These are phyloP conservation scores for Sycophila sp. DNA, from an alignment of 1,140 invertebrate genomes.

Conservation along the genomic window DNA sequence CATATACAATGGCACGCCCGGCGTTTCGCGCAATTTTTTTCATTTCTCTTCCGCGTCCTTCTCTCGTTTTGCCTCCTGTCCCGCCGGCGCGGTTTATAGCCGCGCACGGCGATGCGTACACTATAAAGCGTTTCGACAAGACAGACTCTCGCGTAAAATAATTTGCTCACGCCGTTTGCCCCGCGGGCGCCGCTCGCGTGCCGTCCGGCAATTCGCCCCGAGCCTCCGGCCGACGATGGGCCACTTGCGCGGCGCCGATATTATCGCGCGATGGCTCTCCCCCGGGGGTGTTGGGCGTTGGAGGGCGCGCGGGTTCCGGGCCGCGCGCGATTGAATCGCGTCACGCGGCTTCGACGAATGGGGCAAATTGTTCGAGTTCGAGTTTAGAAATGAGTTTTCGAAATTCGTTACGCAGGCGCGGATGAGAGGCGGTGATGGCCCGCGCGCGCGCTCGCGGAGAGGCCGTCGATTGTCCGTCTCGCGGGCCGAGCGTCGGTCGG, in stretches of 20 bases:
- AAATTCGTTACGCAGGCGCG: background rate
- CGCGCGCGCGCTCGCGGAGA: background rate
- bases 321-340: background rate
- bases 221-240: background rate
- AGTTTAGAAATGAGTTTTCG: background rate
- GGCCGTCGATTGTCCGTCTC: too few relatives aligned
- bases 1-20: background rate
- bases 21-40: background rate
- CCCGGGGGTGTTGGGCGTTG: background rate
- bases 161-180: too few relatives aligned
- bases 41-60: too few relatives aligned
- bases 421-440: too few relatives aligned
- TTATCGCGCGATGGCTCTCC: background rate
- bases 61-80: too few relatives aligned
- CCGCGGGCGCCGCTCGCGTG: slow-evolving; percentile 26
- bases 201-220: background rate
- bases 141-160: too few relatives aligned
- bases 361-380: too few relatives aligned
- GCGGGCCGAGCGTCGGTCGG: background rate
- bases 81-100: too few relatives aligned
- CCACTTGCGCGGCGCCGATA: background rate
- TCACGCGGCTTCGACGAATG: background rate
- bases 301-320: background rate
- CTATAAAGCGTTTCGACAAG: too few relatives aligned
- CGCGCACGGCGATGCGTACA: too few relatives aligned